phyloP scores from a whole-genome alignment of 2,888 invertebrate genomes.

The Parochlus steinenii region DNA sequence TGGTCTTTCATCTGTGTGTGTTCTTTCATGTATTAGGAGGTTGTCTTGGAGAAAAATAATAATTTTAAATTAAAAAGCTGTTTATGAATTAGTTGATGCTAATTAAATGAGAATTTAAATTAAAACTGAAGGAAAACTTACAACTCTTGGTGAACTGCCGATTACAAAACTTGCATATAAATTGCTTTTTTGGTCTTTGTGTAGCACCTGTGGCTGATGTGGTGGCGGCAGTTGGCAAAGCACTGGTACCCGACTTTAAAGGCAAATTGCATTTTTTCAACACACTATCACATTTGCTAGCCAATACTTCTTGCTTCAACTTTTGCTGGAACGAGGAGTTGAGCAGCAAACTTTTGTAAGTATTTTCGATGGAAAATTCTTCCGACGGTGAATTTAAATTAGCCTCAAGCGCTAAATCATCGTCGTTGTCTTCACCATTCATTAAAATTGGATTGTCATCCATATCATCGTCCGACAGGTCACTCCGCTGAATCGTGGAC shows the following conservation, averaged over 20 bases:
- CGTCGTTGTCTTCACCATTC: conserved; percentile 42
- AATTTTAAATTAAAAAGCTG: too few species aligned
- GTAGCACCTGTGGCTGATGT: conserved; percentile 3
- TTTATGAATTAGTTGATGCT: too few species aligned
- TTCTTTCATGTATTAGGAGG: conserved; percentile 89
- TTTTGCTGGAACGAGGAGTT: conserved; percentile 47
- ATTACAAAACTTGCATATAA: conserved; percentile 95
- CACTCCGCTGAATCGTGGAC: conserved; percentile 23
- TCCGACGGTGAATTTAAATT: conserved; percentile 29
- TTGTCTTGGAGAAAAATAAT: too few species aligned
- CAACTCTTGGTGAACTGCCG: conserved; percentile 95
- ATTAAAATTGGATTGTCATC: conserved; percentile 51
- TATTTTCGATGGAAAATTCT: conserved; percentile 43
- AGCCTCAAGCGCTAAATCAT: conserved; percentile 46
- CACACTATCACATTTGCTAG: conserved; percentile 23
- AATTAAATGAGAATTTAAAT: too few species aligned
- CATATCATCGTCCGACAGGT: conserved; percentile 52
- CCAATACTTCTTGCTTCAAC: conserved; percentile 31
- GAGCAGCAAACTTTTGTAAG: conserved; percentile 52
- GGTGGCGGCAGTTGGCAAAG: conserved; percentile 1
- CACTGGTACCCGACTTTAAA: neutral
- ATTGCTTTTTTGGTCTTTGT: conserved; percentile 80
- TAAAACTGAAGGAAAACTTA: too few species aligned
- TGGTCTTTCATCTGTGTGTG: conserved; percentile 94
- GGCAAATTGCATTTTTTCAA: neutral